Evolutionary conservation across 2,113 vertebrate species (phyloP).

Genomic region (Engystomops pustulosus): DNA sequence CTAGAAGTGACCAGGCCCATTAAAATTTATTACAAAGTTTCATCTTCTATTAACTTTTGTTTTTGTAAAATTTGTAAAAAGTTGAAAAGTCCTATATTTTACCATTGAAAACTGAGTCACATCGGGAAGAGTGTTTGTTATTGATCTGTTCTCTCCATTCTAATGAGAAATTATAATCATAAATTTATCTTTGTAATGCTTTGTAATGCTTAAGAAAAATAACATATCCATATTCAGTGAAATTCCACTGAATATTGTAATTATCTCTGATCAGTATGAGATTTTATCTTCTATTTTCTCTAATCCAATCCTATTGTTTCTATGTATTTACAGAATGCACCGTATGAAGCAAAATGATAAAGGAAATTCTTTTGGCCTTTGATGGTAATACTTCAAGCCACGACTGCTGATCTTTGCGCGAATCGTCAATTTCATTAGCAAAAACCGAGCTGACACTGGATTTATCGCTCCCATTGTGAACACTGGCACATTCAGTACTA

Average conservation of each 20-base stretch:
- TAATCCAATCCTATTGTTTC: slow-evolving; percentile 2
- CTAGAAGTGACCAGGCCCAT: too few relatives aligned
- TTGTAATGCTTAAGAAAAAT: too few relatives aligned
- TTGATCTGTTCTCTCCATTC: too few relatives aligned
- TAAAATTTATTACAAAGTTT: too few relatives aligned
- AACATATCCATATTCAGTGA: too few relatives aligned
- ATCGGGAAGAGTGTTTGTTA: too few relatives aligned
- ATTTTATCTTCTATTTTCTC: neutral
- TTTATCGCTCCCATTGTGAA: neutral
- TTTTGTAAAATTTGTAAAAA: too few relatives aligned
- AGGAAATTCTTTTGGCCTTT: slow-evolving; percentile 5
- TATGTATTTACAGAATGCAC: slow-evolving; percentile 66
- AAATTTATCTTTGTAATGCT: too few relatives aligned
- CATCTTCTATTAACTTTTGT: too few relatives aligned
- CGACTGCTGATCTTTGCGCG: neutral
- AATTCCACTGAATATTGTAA: neutral
- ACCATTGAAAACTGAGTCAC: too few relatives aligned
- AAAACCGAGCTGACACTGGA: neutral
- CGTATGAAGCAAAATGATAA: slow-evolving; percentile 65
- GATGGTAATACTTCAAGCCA: neutral
- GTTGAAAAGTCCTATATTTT: too few relatives aligned
- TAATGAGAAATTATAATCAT: too few relatives aligned
- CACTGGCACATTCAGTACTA: neutral
- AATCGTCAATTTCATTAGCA: neutral
- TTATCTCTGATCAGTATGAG: neutral